phyloP scores from a whole-genome alignment of 1,140 invertebrate genomes.

The Steinernema feltiae region DNA sequence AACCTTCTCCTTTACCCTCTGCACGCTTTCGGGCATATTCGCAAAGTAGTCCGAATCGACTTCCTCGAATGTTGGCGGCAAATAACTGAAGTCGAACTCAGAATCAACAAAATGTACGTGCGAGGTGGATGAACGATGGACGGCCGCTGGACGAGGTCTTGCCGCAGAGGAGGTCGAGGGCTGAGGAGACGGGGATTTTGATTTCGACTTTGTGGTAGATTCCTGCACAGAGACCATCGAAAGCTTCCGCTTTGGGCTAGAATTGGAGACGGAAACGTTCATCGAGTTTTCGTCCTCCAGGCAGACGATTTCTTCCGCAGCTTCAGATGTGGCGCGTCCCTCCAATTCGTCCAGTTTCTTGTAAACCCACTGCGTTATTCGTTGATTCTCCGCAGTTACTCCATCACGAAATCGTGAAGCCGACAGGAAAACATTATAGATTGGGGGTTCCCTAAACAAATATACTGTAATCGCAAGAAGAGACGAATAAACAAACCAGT shows the following conservation, averaged over 20 bases:
- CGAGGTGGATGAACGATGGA: background rate
- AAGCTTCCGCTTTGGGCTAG: too few relatives aligned
- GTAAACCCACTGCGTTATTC: conserved; percentile 24
- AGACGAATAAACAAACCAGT: background rate
- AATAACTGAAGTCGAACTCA: background rate
- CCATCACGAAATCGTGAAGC: conserved; percentile 27
- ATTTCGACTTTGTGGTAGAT: too few relatives aligned
- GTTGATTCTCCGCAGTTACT: conserved; percentile 14
- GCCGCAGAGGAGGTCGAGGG: background rate
- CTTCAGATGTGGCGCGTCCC: background rate
- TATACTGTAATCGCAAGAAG: background rate
- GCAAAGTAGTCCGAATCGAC: background rate
- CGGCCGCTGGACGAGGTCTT: background rate
- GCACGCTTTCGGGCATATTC: background rate
- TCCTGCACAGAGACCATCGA: too few relatives aligned
- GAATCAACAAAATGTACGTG: background rate
- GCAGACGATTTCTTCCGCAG: background rate
- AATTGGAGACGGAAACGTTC: background rate
- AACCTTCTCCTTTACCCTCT: background rate
- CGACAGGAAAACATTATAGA: conserved; percentile 27
- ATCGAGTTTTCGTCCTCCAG: background rate
- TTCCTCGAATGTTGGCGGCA: background rate
- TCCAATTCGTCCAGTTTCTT: background rate
- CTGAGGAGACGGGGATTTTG: too few relatives aligned
- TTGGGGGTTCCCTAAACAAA: conserved; percentile 27